A percentile compares a stretch with the other conserved stretches of the same genome.
Evolutionary conservation across 2,113 vertebrate genomes (phyloP).

Genomic region (Acrocephalus kingi): DNA sequence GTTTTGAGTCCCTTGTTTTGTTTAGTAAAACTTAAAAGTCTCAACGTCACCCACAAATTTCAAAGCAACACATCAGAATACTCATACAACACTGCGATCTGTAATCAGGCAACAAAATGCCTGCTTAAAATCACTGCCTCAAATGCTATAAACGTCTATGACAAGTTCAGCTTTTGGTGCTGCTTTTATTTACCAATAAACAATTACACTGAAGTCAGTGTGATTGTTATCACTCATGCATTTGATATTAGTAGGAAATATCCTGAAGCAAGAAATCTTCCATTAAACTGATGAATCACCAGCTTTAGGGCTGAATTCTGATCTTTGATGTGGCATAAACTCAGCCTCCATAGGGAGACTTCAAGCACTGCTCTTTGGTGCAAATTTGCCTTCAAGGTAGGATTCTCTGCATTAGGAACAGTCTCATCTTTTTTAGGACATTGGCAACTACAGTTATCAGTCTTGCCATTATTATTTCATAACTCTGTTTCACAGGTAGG

Average conservation of each 20-base stretch:
- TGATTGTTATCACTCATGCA: neutral
- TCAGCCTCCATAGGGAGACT: neutral
- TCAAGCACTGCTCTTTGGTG: slow-evolving; percentile 30
- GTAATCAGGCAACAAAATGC: neutral
- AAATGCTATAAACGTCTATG: neutral
- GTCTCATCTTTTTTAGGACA: slow-evolving; percentile 27
- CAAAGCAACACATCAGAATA: neutral
- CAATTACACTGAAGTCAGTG: neutral
- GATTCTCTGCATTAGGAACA: neutral
- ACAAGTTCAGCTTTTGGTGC: neutral
- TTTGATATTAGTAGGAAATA: neutral
- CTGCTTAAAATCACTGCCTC: neutral
- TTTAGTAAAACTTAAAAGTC: neutral
- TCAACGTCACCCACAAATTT: neutral
- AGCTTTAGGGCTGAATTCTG: slow-evolving; percentile 42
- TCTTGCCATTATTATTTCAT: slow-evolving; percentile 60
- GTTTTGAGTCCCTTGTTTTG: fast-evolving
- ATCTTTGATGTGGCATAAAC: slow-evolving; percentile 45
- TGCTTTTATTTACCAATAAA: slow-evolving; percentile 41
- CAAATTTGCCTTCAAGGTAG: slow-evolving; percentile 38
- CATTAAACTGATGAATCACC: slow-evolving; percentile 49
- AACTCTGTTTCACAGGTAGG: slow-evolving; percentile 39
- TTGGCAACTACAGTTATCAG: slow-evolving; percentile 7
- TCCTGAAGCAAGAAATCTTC: slow-evolving; percentile 14
- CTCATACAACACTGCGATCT: fast-evolving